Conservation (phyloP, 1,140 invertebrate species). For the Oncopeltus fasciatus region DNA sequence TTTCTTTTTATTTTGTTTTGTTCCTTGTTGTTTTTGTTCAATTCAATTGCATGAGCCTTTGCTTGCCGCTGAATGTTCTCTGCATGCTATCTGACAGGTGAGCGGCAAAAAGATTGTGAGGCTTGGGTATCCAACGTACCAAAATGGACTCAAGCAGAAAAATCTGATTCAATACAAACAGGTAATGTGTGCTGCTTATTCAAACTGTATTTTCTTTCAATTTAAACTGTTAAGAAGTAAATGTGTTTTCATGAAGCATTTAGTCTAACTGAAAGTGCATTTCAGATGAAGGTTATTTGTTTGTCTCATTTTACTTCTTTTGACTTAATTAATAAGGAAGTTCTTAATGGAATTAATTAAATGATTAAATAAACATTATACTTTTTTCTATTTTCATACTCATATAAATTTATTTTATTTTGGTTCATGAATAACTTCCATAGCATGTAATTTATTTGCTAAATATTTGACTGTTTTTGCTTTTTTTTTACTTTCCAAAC, state of each 20-base stretch:
- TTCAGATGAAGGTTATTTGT: too few relatives aligned
- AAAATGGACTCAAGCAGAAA: constrained; percentile 1
- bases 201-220: background rate
- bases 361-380: too few relatives aligned
- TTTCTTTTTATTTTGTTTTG: background rate
- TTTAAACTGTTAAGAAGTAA: too few relatives aligned
- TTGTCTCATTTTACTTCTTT: too few relatives aligned
- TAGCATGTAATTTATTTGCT: background rate
- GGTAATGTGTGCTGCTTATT: too few relatives aligned
- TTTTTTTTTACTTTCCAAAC: background rate
- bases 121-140: background rate
- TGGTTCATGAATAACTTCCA: background rate
- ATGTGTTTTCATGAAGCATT: too few relatives aligned
- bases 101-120: background rate
- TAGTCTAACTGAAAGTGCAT: too few relatives aligned
- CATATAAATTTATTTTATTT: background rate
- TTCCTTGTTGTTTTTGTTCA: background rate
- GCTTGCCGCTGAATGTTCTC: background rate
- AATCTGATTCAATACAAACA: constrained; percentile 1
- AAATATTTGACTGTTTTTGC: background rate
- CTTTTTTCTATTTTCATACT: background rate
- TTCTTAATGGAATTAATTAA: too few relatives aligned
- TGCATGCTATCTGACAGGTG: constrained; percentile 3
- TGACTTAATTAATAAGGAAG: too few relatives aligned
- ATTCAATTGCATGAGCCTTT: background rate